Conservation (phyloP, 2,888 invertebrate species). For the Cheilosia pagana region DNA sequence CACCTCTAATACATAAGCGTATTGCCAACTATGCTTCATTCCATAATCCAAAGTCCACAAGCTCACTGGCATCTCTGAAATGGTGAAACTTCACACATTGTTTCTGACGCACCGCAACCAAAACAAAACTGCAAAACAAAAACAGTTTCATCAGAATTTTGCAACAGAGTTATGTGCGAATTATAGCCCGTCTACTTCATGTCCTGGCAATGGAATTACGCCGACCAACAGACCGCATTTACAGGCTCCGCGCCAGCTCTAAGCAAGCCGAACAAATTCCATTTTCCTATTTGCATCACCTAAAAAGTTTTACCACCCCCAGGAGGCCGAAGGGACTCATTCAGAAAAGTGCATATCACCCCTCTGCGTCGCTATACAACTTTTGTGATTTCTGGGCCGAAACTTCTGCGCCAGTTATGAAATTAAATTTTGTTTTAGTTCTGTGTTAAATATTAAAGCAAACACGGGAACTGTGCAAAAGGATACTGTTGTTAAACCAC, state of each 20-base stretch:
- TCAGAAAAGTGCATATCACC: conserved; percentile 43
- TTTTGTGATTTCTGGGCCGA: conserved; percentile 49
- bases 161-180: conserved; percentile 33
- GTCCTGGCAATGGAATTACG: conserved; percentile 17
- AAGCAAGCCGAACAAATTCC: conserved; percentile 59
- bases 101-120: conserved; percentile 23
- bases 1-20: too few relatives aligned
- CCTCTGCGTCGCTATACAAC: conserved; percentile 39
- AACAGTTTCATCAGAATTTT: conserved; percentile 21
- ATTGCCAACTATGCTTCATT: neutral
- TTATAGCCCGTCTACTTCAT: conserved; percentile 34
- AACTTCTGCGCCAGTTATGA: conserved; percentile 44
- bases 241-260: conserved; percentile 41
- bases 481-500: neutral
- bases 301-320: conserved; percentile 43
- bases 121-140: conserved; percentile 27
- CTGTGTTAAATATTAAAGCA: conserved; percentile 38
- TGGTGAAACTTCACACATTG: conserved; percentile 1
- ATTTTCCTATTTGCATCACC: conserved; percentile 66
- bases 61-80: conserved; percentile 7
- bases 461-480: conserved; percentile 28
- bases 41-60: neutral
- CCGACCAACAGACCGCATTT: conserved; percentile 60
- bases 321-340: conserved; percentile 33
- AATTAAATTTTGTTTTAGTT: conserved; percentile 44